Base-by-base conservation (phyloP, 2,113 vertebrate genomes). In the Odobenus rosmarus region DNA sequence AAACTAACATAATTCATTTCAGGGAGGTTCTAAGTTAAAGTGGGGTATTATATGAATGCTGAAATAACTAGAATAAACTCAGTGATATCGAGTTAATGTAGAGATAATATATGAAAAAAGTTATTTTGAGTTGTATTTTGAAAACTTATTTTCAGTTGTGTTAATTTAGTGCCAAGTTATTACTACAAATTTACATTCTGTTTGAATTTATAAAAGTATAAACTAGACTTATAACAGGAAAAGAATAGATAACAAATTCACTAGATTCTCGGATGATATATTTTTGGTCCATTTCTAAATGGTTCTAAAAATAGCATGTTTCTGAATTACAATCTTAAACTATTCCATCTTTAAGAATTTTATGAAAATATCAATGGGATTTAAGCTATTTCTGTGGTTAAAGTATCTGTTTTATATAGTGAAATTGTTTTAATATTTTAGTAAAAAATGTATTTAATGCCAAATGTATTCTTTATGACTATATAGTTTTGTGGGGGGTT, bases 1-100 rank as follows among this genome's bases (percentile, higher is more conserved):
- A 93, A 88, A 62, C n/a, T 93, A 86, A 93, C 59, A 89, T 39
- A 88, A 55, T 79, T 92, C 2, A 83, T 92, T 33, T 62, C 26
- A 24, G 59, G 7, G 10, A 88, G 3, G 72, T 94, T 71, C 12
- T 15, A 69, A 62, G 5, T 61, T 96, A 49, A 36, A 26, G 12
- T 86, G 7, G 26, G 3, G 0, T 5, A 39, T 86, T 91, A 46
- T 10, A 77, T 85, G 71, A 71, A 12, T 95, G 2, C 55, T 93
- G 19, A 90, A 90, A 51, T 90, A 82, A 82, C 7, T 61, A 8
- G 28, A 92, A 55, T 84, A 79, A 77, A 82, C 69, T 88, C 19
- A 21, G 46, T 81, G 21, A 72, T 59, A 67, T 1, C 55, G 5
- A 67, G 28, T 74, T 95, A 74, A 67, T 36, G 5, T 62, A 49